phyloP scores from a whole-genome alignment of 2,888 invertebrate genomes.

The Oeneis ivallda region DNA sequence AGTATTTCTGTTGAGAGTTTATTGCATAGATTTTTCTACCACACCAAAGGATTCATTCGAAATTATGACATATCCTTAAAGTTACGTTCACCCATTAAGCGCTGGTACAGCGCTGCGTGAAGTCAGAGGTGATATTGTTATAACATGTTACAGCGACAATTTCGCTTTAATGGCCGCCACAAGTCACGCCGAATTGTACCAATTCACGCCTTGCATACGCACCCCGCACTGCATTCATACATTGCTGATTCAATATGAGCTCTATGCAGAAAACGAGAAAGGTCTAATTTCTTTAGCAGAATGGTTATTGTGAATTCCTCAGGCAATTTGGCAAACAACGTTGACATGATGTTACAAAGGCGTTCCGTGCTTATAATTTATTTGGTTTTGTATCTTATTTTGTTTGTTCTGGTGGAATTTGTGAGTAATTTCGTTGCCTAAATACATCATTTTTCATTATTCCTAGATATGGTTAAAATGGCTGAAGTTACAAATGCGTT shows the following conservation, averaged over 20 bases:
- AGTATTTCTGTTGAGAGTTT: too few species aligned
- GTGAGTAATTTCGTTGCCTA: not conserved
- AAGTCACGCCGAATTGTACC: slow-evolving; percentile 41
- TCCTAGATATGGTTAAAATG: not conserved
- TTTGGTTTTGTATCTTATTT: slow-evolving; percentile 39
- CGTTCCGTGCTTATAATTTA: slow-evolving; percentile 41
- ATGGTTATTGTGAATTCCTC: slow-evolving; percentile 37
- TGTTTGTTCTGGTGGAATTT: not conserved
- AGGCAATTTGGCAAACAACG: slow-evolving; percentile 59
- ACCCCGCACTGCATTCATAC: slow-evolving; percentile 32
- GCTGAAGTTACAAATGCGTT: not conserved
- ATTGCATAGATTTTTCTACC: too few species aligned
- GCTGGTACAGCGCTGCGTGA: not conserved
- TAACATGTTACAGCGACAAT: slow-evolving; percentile 36
- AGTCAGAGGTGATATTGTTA: slow-evolving; percentile 8
- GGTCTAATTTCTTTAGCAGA: slow-evolving; percentile 9
- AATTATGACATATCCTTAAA: not conserved
- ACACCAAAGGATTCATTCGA: not conserved
- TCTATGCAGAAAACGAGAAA: not conserved
- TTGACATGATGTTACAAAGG: slow-evolving; percentile 50
- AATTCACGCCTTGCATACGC: slow-evolving; percentile 42
- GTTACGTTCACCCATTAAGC: not conserved
- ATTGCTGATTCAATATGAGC: slow-evolving; percentile 18
- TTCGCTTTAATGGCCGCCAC: slow-evolving; percentile 39
- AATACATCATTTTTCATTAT: not conserved